Evolutionary conservation across 2,797 vertebrate genomes (phyloP).

Genomic region (Sebastes taczanowskii): DNA sequence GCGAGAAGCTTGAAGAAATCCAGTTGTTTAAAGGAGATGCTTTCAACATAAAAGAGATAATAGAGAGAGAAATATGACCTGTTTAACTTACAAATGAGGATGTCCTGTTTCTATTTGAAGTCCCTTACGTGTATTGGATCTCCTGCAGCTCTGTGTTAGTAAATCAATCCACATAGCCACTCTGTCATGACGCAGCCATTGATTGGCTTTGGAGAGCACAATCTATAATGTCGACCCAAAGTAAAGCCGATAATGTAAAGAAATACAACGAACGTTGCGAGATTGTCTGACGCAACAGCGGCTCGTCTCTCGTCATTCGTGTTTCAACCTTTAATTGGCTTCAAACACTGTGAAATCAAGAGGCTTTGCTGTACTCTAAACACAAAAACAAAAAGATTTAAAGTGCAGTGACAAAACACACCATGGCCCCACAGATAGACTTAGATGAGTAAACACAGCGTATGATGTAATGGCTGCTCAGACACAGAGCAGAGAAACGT

Average conservation of each 20-base stretch:
- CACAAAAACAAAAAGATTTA: neutral
- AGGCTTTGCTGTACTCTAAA: neutral
- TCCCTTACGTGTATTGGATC: neutral
- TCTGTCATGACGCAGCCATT: neutral
- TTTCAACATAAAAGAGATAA: accelerated
- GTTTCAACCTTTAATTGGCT: neutral
- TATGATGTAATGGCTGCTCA: neutral
- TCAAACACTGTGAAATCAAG: neutral
- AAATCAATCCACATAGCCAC: neutral
- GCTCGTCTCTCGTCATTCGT: neutral
- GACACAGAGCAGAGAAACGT: neutral
- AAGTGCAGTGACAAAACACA: neutral
- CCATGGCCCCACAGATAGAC: neutral
- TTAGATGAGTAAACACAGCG: neutral
- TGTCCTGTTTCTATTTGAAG: neutral
- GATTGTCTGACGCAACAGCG: neutral
- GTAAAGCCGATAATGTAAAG: neutral
- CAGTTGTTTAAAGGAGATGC: no score
- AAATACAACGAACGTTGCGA: neutral
- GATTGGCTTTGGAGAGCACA: neutral
- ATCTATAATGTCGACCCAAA: neutral
- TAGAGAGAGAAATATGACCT: no score
- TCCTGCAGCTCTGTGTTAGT: neutral
- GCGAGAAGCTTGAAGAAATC: no score
- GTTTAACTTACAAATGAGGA: neutral